A percentile compares a stretch with the other conserved stretches of the same genome.
phyloP scores from a whole-genome alignment of 2,888 invertebrate genomes.

The Glaucopsyche alexis region DNA sequence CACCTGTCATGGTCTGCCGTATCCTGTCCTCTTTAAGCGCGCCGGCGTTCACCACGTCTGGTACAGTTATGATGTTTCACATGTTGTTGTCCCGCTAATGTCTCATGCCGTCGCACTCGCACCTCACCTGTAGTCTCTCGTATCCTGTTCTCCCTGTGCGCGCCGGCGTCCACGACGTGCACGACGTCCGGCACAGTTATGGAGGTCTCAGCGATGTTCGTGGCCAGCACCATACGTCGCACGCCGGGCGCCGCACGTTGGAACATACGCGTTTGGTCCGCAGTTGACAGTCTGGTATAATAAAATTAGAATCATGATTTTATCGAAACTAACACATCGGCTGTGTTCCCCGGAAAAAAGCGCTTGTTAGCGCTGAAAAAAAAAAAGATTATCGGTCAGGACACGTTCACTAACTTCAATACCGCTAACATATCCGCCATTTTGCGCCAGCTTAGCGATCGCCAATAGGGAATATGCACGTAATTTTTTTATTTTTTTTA shows the following conservation, averaged over 20 bases:
- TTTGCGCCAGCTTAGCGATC: too few species aligned
- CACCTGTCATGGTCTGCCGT: constrained; percentile 54
- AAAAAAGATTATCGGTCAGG: too few species aligned
- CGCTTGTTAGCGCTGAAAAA: too few species aligned
- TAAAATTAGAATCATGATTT: too few species aligned
- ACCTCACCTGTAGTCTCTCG: constrained; percentile 67
- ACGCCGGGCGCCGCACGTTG: constrained; percentile 66
- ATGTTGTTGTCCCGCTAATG: too few species aligned
- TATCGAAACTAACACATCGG: too few species aligned
- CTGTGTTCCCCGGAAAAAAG: too few species aligned
- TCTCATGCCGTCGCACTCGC: neutral
- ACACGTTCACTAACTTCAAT: too few species aligned
- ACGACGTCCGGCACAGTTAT: constrained; percentile 86
- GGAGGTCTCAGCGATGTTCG: constrained; percentile 86
- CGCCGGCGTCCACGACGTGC: constrained; percentile 84
- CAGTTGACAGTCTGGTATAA: constrained; percentile 68
- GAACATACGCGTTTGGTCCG: constrained; percentile 82
- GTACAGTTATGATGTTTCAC: neutral
- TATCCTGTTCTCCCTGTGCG: constrained; percentile 79
- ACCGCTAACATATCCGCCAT: too few species aligned
- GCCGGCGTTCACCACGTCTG: constrained; percentile 53
- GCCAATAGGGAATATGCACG: too few species aligned
- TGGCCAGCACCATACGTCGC: constrained; percentile 85
- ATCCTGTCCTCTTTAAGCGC: constrained; percentile 71
- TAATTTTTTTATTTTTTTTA: too few species aligned